A percentile compares a stretch with the other conserved stretches of the same genome.
Evolutionary conservation across 2,888 invertebrate genomes (phyloP).

Genomic region (Empis livida): DNA sequence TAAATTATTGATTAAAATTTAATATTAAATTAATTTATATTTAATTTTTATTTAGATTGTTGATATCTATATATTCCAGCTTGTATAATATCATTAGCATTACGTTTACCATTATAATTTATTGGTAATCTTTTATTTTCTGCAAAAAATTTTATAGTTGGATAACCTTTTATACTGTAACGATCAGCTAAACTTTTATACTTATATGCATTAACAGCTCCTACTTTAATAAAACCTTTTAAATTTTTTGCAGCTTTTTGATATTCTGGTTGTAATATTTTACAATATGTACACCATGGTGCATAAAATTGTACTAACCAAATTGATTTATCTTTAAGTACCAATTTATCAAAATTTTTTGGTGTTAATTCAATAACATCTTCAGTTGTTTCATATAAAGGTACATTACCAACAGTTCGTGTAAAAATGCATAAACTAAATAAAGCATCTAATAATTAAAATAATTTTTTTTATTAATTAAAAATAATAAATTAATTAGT

Average conservation of each 20-base stretch:
- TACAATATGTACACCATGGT: constrained; percentile 65
- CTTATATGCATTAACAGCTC: constrained; percentile 85
- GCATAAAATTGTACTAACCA: constrained; percentile 83
- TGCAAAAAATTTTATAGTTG: constrained; percentile 91
- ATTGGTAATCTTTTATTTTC: constrained; percentile 68
- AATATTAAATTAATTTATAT: constrained; percentile 18
- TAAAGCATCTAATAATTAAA: constrained; percentile 11
- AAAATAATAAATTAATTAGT: too few species aligned
- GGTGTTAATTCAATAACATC: constrained; percentile 80
- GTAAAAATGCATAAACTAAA: not conserved
- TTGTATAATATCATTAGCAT: constrained; percentile 78
- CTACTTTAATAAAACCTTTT: constrained; percentile 90
- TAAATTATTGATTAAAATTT: too few species aligned
- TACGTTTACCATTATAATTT: constrained; percentile 74
- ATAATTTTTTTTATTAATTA: constrained; percentile 24
- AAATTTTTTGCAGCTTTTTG: constrained; percentile 84
- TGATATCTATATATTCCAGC: constrained; percentile 66
- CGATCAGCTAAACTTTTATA: constrained; percentile 67
- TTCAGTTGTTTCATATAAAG: constrained; percentile 54
- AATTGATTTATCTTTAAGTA: constrained; percentile 68
- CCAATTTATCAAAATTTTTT: constrained; percentile 73
- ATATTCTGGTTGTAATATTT: constrained; percentile 83
- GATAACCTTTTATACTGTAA: constrained; percentile 82
- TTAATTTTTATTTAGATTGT: constrained; percentile 47
- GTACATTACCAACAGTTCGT: not conserved